Evolutionary conservation across 2,888 invertebrate species (phyloP), one percentile per base, ranked within the genome.

Genomic region (Apamea sordens): DNA sequence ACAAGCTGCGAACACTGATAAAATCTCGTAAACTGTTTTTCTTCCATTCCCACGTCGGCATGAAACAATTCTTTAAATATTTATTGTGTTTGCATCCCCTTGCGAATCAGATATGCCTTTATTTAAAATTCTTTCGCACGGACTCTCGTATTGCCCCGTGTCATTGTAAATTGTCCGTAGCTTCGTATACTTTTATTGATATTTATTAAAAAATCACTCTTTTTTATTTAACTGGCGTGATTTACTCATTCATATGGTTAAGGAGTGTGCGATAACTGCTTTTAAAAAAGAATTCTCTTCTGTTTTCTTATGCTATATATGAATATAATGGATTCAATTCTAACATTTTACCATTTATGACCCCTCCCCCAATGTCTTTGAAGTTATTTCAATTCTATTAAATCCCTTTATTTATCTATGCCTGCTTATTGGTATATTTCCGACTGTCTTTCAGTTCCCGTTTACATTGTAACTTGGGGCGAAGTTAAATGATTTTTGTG

Each of bases 401-500:
- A 47, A 68, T 73, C 53, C 63, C 13, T 64, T 41, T 76, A 83
- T 82, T 73, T 78, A 77, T 79, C 53, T 86, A 44, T 65, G 50
- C 18, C 18, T 63, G 53, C 18, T 77, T 83, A 84, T 85, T 83
- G 79, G 72, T 88, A 80, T 83, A 86, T 84, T 75, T 86, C 79
- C 71, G 44, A 73, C 79, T 76, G 79, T 77, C 86, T 84, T 70
- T 79, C 85, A 86, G 71, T 79, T 77, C 13, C 73, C 77, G 82
- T 83, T 82, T 84, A 84, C 69, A 84, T 83, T 80, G 84, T 83
- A 85, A 84, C 80, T 87, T 80, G 72, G 74, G 74, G 86, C 56
- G 76, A 88, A 86, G 85, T 87, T 86, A 85, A 89, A 89, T 84
- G 82, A 88, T 90, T 90, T 89, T 83, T 89, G 86, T 82, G 82